A percentile compares a stretch with the other conserved stretches of the same genome.
Conservation (phyloP, 2,113 vertebrate species). For the Dermatemys mawii region DNA sequence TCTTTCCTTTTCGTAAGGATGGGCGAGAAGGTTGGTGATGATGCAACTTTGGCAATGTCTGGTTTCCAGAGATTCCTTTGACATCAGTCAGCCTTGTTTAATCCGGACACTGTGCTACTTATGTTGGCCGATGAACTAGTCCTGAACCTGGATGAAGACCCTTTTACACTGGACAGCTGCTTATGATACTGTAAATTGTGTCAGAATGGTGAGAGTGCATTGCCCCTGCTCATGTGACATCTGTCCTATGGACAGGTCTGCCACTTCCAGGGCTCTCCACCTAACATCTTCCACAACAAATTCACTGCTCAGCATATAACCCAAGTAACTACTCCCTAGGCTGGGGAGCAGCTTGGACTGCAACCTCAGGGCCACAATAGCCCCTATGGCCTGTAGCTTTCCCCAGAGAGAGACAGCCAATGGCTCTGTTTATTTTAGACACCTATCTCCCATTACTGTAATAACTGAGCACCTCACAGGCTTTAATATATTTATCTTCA, state of each 20-base stretch:
- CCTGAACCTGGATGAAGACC: accelerated
- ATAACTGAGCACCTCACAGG: not conserved
- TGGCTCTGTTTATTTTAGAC: not conserved
- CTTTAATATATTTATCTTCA: not conserved
- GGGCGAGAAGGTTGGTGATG: not conserved
- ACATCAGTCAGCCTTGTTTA: not conserved
- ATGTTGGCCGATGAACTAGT: not conserved
- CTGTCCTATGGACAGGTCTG: not conserved
- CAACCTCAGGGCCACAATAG: not conserved
- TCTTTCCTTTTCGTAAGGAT: not conserved
- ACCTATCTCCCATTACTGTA: not conserved
- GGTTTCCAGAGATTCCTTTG: not conserved
- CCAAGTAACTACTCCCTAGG: not conserved
- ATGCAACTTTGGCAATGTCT: not conserved
- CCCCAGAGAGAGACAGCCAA: not conserved
- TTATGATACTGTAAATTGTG: not conserved
- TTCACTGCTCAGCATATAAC: not conserved
- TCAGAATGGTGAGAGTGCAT: accelerated
- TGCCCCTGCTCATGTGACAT: not conserved
- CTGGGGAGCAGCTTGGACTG: not conserved
- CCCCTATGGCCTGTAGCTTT: not conserved
- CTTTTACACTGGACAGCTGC: not conserved
- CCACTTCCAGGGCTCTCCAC: not conserved
- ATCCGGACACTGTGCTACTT: not conserved
- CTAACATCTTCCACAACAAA: not conserved